Conservation (phyloP, 2,888 invertebrate species). For the Blera fallax region DNA sequence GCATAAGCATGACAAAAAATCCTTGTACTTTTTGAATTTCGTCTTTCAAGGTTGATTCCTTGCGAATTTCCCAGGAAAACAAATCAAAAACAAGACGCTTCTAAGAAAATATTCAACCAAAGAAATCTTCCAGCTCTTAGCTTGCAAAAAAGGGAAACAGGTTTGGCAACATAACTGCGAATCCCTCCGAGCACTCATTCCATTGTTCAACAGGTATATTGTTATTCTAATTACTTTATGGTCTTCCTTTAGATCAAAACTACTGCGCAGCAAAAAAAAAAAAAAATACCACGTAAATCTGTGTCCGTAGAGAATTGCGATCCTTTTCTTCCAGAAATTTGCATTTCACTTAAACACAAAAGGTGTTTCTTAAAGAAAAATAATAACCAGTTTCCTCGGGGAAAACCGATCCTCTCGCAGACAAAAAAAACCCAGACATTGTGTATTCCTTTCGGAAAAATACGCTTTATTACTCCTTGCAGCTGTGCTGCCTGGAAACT, state of each 20-base stretch:
- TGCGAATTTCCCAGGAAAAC: neutral
- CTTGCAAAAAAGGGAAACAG: slow-evolving; percentile 1
- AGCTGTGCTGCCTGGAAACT: neutral
- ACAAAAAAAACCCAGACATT: slow-evolving; percentile 3
- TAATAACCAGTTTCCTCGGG: slow-evolving; percentile 34
- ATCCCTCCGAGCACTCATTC: neutral
- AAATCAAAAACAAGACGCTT: too few species aligned
- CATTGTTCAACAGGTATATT: slow-evolving; percentile 6
- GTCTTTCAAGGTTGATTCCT: too few species aligned
- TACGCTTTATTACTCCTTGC: slow-evolving; percentile 38
- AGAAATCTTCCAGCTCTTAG: neutral
- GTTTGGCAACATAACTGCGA: neutral
- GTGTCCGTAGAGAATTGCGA: neutral
- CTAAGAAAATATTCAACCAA: neutral
- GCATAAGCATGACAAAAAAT: too few species aligned
- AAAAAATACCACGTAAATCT: slow-evolving; percentile 1
- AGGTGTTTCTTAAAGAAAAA: neutral
- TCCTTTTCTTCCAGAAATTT: slow-evolving; percentile 3
- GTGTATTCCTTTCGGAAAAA: slow-evolving; percentile 1
- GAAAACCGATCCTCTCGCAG: neutral
- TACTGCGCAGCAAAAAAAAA: neutral
- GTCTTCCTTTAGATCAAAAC: slow-evolving; percentile 6
- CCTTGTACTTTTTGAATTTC: too few species aligned
- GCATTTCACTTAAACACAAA: slow-evolving; percentile 10
- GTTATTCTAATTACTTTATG: slow-evolving; percentile 2